These are phyloP conservation scores for Nesidiocoris tenuis DNA, from an alignment of 2,888 invertebrate species.

Conservation along the genomic window DNA sequence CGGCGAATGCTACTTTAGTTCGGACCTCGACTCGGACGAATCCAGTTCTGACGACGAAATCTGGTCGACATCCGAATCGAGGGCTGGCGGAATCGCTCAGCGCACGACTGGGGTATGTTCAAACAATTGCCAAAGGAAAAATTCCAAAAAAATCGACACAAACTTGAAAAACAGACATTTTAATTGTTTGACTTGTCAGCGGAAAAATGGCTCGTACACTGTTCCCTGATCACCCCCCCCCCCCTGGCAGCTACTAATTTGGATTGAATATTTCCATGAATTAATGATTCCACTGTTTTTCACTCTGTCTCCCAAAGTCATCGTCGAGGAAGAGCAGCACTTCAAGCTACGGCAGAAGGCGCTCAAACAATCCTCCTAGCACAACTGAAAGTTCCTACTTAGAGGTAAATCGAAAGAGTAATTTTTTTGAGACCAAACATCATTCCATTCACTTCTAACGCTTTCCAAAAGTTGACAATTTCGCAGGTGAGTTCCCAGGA, in stretches of 20 bases:
- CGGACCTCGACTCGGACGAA: constrained; percentile 64
- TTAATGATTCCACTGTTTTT: neutral
- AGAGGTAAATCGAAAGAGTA: no score
- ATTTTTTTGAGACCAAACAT: no score
- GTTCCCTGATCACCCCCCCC: no score
- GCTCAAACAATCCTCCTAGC: constrained; percentile 36
- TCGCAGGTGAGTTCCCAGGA: no score
- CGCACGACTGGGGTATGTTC: constrained; percentile 20
- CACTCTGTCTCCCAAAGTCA: constrained; percentile 17
- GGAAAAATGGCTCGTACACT: no score
- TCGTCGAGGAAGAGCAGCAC: constrained; percentile 34
- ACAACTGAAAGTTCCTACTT: constrained; percentile 39
- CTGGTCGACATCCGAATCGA: constrained; percentile 49
- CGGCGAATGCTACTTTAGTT: constrained; percentile 73
- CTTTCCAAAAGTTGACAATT: no score
- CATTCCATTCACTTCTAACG: no score
- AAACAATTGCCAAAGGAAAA: neutral
- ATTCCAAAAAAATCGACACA: neutral
- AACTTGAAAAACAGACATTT: no score
- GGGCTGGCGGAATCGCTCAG: constrained; percentile 9
- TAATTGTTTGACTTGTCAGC: no score
- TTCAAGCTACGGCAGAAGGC: constrained; percentile 33
- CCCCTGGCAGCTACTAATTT: no score
- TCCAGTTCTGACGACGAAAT: constrained; percentile 61
- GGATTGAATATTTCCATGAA: no score